phyloP scores from a whole-genome alignment of 2,797 vertebrate genomes.

The Danio kyathit region DNA sequence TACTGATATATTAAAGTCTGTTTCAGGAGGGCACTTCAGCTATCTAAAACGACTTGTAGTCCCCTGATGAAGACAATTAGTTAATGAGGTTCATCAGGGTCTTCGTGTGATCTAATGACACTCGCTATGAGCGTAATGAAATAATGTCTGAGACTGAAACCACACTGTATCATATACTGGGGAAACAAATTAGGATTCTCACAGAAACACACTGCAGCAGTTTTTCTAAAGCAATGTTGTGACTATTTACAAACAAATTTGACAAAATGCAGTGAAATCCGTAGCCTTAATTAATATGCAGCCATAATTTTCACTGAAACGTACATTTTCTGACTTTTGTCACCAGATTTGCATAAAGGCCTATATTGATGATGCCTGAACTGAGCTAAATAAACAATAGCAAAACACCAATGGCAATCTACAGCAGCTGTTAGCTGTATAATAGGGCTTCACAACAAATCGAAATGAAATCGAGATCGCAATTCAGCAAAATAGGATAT shows the following conservation, averaged over 20 bases:
- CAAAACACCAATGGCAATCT: background rate
- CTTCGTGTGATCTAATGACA: constrained; percentile 4
- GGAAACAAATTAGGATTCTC: background rate
- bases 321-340: too few relatives aligned
- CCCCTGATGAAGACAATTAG: constrained; percentile 3
- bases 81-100: constrained; percentile 20
- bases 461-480: too few relatives aligned
- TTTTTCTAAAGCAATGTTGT: background rate
- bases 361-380: background rate
- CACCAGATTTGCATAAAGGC: background rate
- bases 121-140: constrained; percentile 7
- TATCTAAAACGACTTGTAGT: background rate
- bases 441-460: too few relatives aligned
- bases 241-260: background rate
- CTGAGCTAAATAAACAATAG: background rate
- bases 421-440: background rate
- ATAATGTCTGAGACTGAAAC: constrained; percentile 7
- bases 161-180: background rate
- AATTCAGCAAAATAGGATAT: too few relatives aligned
- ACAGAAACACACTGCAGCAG: background rate
- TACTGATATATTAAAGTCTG: constrained; percentile 29
- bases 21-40: background rate
- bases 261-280: too few relatives aligned
- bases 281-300: too few relatives aligned
- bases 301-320: too few relatives aligned